Base-by-base conservation (phyloP, 2,113 vertebrate species). In the Rana temporaria region DNA sequence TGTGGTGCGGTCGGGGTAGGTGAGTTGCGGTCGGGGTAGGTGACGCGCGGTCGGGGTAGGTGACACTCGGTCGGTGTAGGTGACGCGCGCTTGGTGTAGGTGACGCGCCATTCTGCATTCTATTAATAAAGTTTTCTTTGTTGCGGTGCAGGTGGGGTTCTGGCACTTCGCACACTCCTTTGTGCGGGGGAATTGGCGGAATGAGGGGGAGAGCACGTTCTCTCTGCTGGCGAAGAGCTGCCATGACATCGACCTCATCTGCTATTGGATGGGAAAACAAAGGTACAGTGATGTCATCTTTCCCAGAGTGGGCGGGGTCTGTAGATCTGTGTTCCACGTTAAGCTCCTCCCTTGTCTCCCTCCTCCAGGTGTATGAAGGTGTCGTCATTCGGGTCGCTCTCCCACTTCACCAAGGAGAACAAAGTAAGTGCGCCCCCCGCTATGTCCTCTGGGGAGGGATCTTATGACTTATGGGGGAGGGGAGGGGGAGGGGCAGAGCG, bases 101-200 rank as follows among this genome's bases (percentile, higher is more conserved):
- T 38, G 6, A 38, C 1, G 7, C 6, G 34, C 6, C 7, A 6
- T 8, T 38, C 34, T 38, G 7, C 34, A 48, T 2, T 48, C 11
- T 48, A 14, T 19, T 2, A 14, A 22, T 19, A 4, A 66, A 66
- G 11, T 22, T 71, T 5, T 30, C 19, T n/a, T 42, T 6, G 19
- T 62, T 9, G 4, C 11, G 57, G 9, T 84, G 17, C 79, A 96
- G 95, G 90, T 96, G 70, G 95, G 95, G 0, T 93, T 87, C 87
- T 95, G 92, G 86, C 95, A 96, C 84, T 96, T 96, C 84, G 94
- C 95, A 65, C 95, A 96, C 87, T 96, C 94, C 0, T 96, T 91
- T 85, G 95, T 96, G 42, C 91, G 95, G 79, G 95, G 95, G 15
- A 96, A 93, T 87, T 96, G 95, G 95, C 91, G 94, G 79, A 96